Percentiles rank a stretch among this genome's conserved stretches.
phyloP scores from a whole-genome alignment of 2,888 invertebrate genomes.

The Eledone cirrhosa region DNA sequence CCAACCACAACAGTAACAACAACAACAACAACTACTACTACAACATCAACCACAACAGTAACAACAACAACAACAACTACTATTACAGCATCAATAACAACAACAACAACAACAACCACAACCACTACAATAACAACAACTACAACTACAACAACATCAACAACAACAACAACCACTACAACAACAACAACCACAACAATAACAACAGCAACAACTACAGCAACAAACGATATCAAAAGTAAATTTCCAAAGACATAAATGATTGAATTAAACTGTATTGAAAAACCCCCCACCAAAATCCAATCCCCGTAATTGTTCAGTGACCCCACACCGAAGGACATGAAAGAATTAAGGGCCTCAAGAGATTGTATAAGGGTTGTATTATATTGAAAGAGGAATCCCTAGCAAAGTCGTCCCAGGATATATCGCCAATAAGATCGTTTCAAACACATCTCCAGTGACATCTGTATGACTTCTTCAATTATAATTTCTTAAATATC shows the following conservation, averaged over 20 bases:
- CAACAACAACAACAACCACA: too few relatives aligned
- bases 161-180: too few relatives aligned
- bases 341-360: conserved; percentile 27
- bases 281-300: too few relatives aligned
- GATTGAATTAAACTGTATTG: conserved; percentile 27
- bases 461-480: background rate
- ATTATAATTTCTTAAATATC: background rate
- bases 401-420: conserved; percentile 30
- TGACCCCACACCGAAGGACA: too few relatives aligned
- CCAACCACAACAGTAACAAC: background rate
- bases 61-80: too few relatives aligned
- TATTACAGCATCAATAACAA: too few relatives aligned
- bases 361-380: conserved; percentile 32
- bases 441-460: too few relatives aligned
- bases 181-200: too few relatives aligned
- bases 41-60: conserved; percentile 28
- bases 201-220: conserved; percentile 29
- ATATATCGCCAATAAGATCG: background rate
- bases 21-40: conserved; percentile 27
- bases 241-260: conserved; percentile 26
- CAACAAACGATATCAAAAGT: conserved; percentile 31
- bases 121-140: too few relatives aligned
- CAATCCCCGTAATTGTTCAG: too few relatives aligned
- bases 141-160: too few relatives aligned
- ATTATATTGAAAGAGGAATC: conserved; percentile 31